Evolutionary conservation across 2,113 vertebrate species (phyloP).

Genomic region (Paradisaea rubra): DNA sequence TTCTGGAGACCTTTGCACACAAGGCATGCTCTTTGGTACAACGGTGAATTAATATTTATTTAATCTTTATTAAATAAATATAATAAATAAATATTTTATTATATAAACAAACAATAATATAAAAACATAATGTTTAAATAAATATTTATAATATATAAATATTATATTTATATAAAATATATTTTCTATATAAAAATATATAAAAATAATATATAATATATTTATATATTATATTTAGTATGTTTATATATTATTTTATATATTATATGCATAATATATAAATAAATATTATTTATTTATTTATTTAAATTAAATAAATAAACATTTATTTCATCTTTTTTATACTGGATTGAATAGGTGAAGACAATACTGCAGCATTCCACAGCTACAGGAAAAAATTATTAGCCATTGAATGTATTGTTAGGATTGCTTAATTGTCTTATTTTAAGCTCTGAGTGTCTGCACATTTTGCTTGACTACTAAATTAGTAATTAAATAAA

Average conservation of each 20-base stretch:
- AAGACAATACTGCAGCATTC: background rate
- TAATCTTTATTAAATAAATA: background rate
- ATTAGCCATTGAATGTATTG: background rate
- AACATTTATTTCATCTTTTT: background rate
- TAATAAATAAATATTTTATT: too few relatives aligned
- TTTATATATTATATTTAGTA: too few relatives aligned
- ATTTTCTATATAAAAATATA: too few relatives aligned
- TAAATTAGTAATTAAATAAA: background rate
- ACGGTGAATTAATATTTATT: background rate
- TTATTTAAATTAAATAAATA: too few relatives aligned
- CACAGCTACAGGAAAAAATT: background rate
- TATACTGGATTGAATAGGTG: background rate
- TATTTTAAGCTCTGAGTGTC: background rate
- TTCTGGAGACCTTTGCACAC: background rate
- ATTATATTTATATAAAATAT: too few relatives aligned
- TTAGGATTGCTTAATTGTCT: background rate
- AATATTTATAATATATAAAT: too few relatives aligned
- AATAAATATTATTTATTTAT: too few relatives aligned
- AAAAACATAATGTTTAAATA: too few relatives aligned
- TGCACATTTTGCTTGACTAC: background rate
- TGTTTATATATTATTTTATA: too few relatives aligned
- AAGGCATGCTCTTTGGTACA: background rate
- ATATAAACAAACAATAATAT: too few relatives aligned
- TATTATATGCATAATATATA: too few relatives aligned
- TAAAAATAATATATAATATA: too few relatives aligned